Conservation (phyloP, 2,888 invertebrate species). For the Athalia cordata region DNA sequence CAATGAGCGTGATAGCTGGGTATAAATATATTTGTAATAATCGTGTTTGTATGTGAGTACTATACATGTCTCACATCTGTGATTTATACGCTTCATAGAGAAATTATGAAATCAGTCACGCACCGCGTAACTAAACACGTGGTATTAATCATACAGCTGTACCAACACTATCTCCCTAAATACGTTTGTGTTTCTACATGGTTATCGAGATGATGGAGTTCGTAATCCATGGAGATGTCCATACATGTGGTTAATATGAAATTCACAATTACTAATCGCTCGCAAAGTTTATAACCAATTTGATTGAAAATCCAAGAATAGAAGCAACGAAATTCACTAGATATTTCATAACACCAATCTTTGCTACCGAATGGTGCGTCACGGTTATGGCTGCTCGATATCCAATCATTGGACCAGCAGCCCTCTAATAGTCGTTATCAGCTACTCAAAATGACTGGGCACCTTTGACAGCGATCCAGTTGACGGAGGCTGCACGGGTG, state of each 20-base stretch:
- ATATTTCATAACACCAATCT: not conserved
- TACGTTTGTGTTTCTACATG: not conserved
- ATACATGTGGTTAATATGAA: not conserved
- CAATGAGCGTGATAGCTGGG: not conserved
- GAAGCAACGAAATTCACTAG: too few relatives aligned
- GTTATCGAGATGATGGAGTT: conserved; percentile 31
- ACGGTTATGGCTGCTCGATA: conserved; percentile 13
- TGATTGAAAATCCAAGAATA: too few relatives aligned
- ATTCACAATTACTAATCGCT: conserved; percentile 23
- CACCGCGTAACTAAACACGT: conserved; percentile 31
- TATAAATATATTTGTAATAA: not conserved
- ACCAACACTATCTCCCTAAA: conserved; percentile 17
- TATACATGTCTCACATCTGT: not conserved
- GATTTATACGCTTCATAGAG: not conserved
- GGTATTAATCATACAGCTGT: conserved; percentile 14
- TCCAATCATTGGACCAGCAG: conserved; percentile 31
- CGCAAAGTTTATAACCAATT: not conserved
- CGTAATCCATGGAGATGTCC: conserved; percentile 3
- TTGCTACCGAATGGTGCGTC: conserved; percentile 25
- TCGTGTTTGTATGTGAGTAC: not conserved
- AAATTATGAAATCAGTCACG: conserved; percentile 31
- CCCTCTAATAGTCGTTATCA: conserved; percentile 37
- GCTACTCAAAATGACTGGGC: conserved; percentile 31
- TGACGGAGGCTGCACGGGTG: not conserved
- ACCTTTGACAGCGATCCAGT: conserved; percentile 21